Base-by-base conservation (phyloP, 2,797 vertebrate genomes). In the Setipinna tenuifilis region DNA sequence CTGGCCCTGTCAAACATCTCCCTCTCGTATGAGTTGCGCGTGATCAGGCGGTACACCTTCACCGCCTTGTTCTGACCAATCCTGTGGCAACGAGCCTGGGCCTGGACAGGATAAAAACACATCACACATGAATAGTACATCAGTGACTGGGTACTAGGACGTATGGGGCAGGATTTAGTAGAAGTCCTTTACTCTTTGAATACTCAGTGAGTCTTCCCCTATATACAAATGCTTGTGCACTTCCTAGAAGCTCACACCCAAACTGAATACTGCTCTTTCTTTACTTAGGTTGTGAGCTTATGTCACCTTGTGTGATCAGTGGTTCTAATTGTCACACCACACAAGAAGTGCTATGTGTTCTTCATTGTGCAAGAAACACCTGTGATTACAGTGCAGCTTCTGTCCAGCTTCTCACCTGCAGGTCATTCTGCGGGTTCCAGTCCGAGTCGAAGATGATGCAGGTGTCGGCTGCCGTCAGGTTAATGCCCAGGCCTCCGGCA, bases 1-100 rank as follows among this genome's bases (percentile, higher is more conserved):
- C 98, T 99, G 88, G 98, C 98, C 25, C 98, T 96, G 93, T 99
- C 98, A 83, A 99, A 99, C 98, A 99, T 99, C 91, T 99, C 98
- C 61, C 98, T 95, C 88, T 99, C 98, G 35, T 99, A 99, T 0
- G 98, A 99, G 91, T 99, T 99, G 23, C 98, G 97, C 50, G 98
- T 99, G 91, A 99, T 98, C 87, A 99, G 93, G 35, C 98, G 96
- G 92, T 99, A 99, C 85, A 99, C 98, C 93, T 99, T 99, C 91
- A 99, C 98, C 0, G 98, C 98, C 93, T 99, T 99, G 95, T 99
- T 97, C 94, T 99, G 98, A 90, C 98, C 98, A 81, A 99, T 99
- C 89, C 98, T 95, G 90, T 99, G 98, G 92, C 98, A 99, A 88
- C 98, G 97, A 88, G 98, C 98, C 95, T 99, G 98, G 87, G 98